These are phyloP conservation scores for Arnoldichthys spilopterus DNA, from an alignment of 2,797 vertebrate species.

Conservation along the genomic window DNA sequence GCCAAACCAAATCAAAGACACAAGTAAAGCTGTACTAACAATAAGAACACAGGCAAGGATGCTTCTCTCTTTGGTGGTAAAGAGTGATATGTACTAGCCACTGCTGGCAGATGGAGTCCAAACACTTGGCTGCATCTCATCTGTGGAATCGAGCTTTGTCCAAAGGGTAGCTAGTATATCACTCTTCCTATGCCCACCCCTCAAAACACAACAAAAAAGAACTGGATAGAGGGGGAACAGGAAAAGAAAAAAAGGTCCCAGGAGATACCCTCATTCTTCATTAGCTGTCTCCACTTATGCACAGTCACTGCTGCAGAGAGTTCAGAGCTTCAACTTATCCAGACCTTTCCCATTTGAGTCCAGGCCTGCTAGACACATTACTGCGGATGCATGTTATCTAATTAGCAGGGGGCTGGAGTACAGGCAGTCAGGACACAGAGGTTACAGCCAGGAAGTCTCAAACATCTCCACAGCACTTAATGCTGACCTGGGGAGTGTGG, in stretches of 20 bases:
- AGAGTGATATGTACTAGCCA: conserved; percentile 53
- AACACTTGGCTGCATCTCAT: conserved; percentile 55
- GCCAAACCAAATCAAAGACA: conserved; percentile 11
- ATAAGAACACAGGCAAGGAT: conserved; percentile 58
- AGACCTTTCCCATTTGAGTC: neutral
- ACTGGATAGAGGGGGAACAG: conserved; percentile 9
- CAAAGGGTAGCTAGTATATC: neutral
- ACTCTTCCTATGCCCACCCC: neutral
- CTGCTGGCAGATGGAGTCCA: conserved; percentile 64
- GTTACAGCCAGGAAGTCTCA: conserved; percentile 47
- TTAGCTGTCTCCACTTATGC: conserved; percentile 46
- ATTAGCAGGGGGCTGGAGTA: conserved; percentile 20
- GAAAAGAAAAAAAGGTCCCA: neutral
- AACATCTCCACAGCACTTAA: conserved; percentile 42
- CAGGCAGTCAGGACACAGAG: conserved; percentile 14
- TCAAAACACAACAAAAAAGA: conserved; percentile 9
- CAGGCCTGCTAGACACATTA: conserved; percentile 43
- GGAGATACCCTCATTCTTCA: conserved; percentile 32
- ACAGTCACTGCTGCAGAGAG: conserved; percentile 22
- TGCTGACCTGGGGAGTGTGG: conserved; percentile 19
- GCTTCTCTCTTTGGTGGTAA: conserved; percentile 64
- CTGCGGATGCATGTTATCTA: conserved; percentile 23
- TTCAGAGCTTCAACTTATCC: neutral
- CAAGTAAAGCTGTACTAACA: too few relatives aligned
- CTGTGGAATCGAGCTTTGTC: conserved; percentile 1